A percentile compares a stretch with the other conserved stretches of the same genome.
phyloP scores from a whole-genome alignment of 2,113 vertebrate genomes.

The Passerina amoena region DNA sequence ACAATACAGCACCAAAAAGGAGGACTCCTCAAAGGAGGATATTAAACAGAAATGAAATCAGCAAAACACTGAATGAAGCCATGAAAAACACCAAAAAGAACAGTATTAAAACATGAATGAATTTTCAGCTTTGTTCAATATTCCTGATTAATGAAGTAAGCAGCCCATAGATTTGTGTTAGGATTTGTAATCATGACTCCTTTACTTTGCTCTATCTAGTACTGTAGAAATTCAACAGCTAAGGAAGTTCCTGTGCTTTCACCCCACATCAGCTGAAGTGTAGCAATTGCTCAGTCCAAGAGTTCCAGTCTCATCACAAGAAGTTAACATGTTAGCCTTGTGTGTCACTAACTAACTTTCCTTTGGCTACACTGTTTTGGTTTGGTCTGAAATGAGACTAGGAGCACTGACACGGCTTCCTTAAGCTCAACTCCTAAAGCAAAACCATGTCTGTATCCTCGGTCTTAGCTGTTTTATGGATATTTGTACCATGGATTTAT shows the following conservation, averaged over 20 bases:
- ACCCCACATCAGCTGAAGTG: background rate
- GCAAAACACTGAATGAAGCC: background rate
- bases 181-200: background rate
- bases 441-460: background rate
- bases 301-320: background rate
- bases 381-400: background rate
- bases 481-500: background rate
- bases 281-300: background rate
- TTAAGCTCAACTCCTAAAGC: background rate
- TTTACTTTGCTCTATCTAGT: background rate
- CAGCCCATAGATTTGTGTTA: background rate
- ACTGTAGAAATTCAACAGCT: background rate
- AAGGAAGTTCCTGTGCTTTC: background rate
- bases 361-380: background rate
- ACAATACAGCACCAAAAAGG: background rate
- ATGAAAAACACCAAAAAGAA: background rate
- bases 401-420: background rate
- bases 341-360: background rate
- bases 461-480: background rate
- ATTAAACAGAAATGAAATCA: background rate
- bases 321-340: background rate
- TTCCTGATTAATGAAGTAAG: background rate
- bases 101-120: background rate
- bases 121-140: background rate
- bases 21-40: background rate